These are phyloP conservation scores for Fopius arisanus DNA, from an alignment of 1,140 invertebrate genomes.

Conservation along the genomic window DNA sequence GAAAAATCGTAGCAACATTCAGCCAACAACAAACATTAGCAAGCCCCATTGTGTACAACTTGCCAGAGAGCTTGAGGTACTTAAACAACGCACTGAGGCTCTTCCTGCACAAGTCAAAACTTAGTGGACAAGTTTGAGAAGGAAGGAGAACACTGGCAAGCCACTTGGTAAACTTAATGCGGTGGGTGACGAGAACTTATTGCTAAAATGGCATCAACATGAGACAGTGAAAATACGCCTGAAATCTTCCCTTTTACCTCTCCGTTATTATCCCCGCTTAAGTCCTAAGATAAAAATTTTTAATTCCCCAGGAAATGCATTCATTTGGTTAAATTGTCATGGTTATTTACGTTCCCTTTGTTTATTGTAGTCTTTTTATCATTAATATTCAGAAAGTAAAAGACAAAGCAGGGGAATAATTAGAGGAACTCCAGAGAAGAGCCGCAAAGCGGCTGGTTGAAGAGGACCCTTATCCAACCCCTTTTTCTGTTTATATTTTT, in stretches of 20 bases:
- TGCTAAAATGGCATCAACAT: background rate
- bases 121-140: background rate
- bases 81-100: background rate
- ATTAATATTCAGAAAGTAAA: slow-evolving; percentile 8
- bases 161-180: slow-evolving; percentile 22
- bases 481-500: slow-evolving; percentile 17
- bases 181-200: slow-evolving; percentile 21
- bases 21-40: background rate
- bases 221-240: background rate
- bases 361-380: slow-evolving; percentile 6
- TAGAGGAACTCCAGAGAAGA: background rate
- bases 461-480: slow-evolving; percentile 25
- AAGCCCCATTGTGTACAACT: background rate
- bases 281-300: background rate
- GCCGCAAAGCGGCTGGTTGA: slow-evolving; percentile 26
- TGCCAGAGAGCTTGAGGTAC: slow-evolving; percentile 3
- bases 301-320: background rate
- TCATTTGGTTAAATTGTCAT: background rate
- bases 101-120: slow-evolving; percentile 3
- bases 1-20: background rate
- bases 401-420: slow-evolving; percentile 18
- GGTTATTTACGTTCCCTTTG: slow-evolving; percentile 1
- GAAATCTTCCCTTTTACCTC: background rate
- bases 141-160: slow-evolving; percentile 16
- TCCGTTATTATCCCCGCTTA: background rate